phyloP scores from a whole-genome alignment of 2,888 invertebrate genomes.

The Oscheius sp. region DNA sequence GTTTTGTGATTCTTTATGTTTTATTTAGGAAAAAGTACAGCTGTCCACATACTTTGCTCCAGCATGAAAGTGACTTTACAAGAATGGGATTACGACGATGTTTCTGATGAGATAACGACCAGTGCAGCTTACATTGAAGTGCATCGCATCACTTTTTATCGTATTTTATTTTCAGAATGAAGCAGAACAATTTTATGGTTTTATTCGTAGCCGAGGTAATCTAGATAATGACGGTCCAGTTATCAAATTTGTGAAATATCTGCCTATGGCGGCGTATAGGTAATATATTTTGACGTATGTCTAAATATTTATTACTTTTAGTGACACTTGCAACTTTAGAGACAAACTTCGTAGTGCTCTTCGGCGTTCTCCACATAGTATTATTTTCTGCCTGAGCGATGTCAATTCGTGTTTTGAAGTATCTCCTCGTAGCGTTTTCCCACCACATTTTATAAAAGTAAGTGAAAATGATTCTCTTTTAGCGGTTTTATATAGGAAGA shows the following conservation, averaged over 20 bases:
- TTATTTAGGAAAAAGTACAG: conserved; percentile 22
- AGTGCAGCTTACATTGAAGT: not conserved
- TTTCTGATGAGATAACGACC: not conserved
- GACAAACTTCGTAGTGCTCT: not conserved
- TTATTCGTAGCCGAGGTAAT: conserved; percentile 1
- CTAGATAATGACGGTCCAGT: no score
- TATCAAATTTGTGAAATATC: conserved; percentile 13
- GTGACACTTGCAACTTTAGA: not conserved
- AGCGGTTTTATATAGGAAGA: not conserved
- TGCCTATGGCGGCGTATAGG: conserved; percentile 13
- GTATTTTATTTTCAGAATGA: conserved; percentile 7
- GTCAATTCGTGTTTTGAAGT: conserved; percentile 15
- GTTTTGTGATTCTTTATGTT: not conserved
- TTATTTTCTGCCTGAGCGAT: conserved; percentile 33
- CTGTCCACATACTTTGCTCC: not conserved
- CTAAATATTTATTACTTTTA: conserved; percentile 5
- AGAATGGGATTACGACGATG: conserved; percentile 20
- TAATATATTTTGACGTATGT: not conserved
- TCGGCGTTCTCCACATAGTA: not conserved
- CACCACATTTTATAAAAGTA: not conserved
- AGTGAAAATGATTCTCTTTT: not conserved
- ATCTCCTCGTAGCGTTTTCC: conserved; percentile 6
- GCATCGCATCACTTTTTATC: not conserved
- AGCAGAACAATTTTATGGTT: conserved; percentile 1
- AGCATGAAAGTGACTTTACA: not conserved